phyloP scores from a whole-genome alignment of 2,797 vertebrate genomes.

The Sebastes cheni region DNA sequence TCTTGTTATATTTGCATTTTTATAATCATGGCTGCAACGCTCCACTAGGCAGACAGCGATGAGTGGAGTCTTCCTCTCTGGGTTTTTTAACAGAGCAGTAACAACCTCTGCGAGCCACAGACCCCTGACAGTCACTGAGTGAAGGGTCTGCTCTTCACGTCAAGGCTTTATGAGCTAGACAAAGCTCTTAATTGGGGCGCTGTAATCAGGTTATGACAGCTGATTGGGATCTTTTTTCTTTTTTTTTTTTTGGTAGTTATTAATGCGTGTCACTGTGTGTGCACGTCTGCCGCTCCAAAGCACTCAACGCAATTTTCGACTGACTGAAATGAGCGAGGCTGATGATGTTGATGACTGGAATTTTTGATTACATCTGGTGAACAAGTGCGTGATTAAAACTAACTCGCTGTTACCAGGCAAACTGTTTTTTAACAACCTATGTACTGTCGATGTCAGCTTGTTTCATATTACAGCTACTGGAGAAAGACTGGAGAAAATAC shows the following conservation, averaged over 20 bases:
- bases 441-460: not conserved
- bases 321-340: slow-evolving; percentile 18
- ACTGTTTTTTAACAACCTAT: slow-evolving; percentile 11
- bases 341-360: slow-evolving; percentile 19
- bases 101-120: slow-evolving; percentile 48
- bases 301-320: slow-evolving; percentile 6
- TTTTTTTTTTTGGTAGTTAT: slow-evolving; percentile 14
- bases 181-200: slow-evolving; percentile 45
- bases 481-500: not conserved
- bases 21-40: slow-evolving; percentile 60
- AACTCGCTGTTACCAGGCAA: slow-evolving; percentile 3
- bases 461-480: not conserved
- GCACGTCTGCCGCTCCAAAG: slow-evolving; percentile 13
- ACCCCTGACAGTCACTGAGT: slow-evolving; percentile 46
- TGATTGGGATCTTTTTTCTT: slow-evolving; percentile 32
- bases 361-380: slow-evolving; percentile 26
- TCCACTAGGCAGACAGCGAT: slow-evolving; percentile 39
- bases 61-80: slow-evolving; percentile 18
- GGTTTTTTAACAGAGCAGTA: slow-evolving; percentile 39
- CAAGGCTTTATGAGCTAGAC: slow-evolving; percentile 42
- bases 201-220: slow-evolving; percentile 48
- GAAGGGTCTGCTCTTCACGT: slow-evolving; percentile 48
- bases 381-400: slow-evolving; percentile 5
- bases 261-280: slow-evolving; percentile 14
- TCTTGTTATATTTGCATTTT: slow-evolving; percentile 56